Evolutionary conservation across 2,113 vertebrate genomes (phyloP).

Genomic region (Dasyprocta punctata): DNA sequence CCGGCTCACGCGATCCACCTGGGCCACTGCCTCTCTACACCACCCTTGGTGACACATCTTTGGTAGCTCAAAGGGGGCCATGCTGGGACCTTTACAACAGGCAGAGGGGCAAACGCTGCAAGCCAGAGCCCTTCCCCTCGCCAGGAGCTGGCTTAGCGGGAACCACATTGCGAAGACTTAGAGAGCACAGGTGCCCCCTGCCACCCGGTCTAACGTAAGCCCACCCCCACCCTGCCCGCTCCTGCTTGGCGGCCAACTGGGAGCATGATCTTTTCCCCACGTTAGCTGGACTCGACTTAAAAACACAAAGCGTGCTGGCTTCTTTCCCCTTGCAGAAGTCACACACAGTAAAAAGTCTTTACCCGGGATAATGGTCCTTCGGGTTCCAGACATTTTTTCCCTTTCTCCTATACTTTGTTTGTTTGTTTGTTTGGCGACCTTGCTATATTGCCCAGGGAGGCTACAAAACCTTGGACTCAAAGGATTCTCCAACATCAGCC

Average conservation of each 20-base stretch:
- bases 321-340: background rate
- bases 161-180: background rate
- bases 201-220: background rate
- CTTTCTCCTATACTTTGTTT: too few relatives aligned
- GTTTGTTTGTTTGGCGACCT: background rate
- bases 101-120: background rate
- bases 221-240: background rate
- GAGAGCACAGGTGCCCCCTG: background rate
- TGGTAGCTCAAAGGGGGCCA: background rate
- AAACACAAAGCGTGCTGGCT: background rate
- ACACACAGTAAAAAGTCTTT: background rate
- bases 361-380: background rate
- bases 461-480: background rate
- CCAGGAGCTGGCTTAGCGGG: background rate
- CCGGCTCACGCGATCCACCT: too few relatives aligned
- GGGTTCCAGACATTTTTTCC: too few relatives aligned
- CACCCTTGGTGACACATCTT: background rate
- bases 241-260: background rate
- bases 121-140: background rate
- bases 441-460: background rate
- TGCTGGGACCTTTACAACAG: background rate
- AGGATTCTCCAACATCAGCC: background rate
- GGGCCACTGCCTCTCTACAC: background rate
- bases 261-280: background rate
- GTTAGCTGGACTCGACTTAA: background rate